phyloP scores from a whole-genome alignment of 2,113 vertebrate genomes.

The Sorex araneus region DNA sequence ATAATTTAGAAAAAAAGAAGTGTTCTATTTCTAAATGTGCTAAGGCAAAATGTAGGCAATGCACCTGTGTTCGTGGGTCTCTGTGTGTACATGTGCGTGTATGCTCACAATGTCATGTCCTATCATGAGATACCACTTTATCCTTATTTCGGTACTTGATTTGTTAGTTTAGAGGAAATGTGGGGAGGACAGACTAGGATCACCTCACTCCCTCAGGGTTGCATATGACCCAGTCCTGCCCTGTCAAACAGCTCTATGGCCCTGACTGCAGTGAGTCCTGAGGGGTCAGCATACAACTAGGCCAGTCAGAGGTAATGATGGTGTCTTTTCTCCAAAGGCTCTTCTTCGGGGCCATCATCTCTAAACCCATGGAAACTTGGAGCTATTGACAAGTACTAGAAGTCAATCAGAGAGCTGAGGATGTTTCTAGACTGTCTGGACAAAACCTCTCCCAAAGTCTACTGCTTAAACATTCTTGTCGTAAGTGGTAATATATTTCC shows the following conservation, averaged over 20 bases:
- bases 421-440: not conserved
- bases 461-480: not conserved
- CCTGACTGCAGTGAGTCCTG: not conserved
- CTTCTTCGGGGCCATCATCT: not conserved
- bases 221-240: not conserved
- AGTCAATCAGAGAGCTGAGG: not conserved
- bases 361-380: not conserved
- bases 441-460: not conserved
- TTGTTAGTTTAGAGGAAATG: not conserved
- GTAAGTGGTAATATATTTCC: not conserved
- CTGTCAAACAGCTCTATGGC: not conserved
- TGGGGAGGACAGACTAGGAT: not conserved
- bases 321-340: not conserved
- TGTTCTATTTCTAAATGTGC: not conserved
- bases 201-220: not conserved
- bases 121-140: slow-evolving; percentile 8
- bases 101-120: not conserved
- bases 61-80: too few relatives aligned
- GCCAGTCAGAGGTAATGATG: not conserved
- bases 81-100: not conserved
- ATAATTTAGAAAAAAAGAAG: not conserved
- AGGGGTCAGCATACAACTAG: not conserved
- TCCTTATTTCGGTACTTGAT: not conserved
- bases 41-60: not conserved
- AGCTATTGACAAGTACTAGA: not conserved